Conservation (phyloP, 2,888 invertebrate genomes). For the Amphimallon solstitiale region DNA sequence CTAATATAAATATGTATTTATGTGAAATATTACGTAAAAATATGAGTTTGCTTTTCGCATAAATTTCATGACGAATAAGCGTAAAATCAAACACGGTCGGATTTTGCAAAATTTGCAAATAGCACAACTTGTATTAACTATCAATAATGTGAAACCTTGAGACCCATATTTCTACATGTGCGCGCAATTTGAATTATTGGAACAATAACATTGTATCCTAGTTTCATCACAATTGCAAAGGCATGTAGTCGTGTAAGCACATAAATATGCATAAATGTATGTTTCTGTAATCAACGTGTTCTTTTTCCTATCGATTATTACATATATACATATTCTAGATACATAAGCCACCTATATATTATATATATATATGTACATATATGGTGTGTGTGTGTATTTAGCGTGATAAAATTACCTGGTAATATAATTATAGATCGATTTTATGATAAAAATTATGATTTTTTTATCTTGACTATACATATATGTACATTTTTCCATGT, state of each 20-base stretch:
- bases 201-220: constrained; percentile 33
- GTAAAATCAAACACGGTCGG: constrained; percentile 24
- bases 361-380: too few species aligned
- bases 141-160: constrained; percentile 34
- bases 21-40: constrained; percentile 21
- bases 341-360: too few species aligned
- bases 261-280: too few species aligned
- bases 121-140: constrained; percentile 1
- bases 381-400: too few species aligned
- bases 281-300: too few species aligned
- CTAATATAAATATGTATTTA: constrained; percentile 23
- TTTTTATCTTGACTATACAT: too few species aligned
- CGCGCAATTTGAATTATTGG: constrained; percentile 26
- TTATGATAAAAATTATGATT: too few species aligned
- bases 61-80: constrained; percentile 35
- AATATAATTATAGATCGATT: too few species aligned
- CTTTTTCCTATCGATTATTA: too few species aligned
- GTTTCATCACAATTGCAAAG: constrained; percentile 24
- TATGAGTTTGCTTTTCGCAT: constrained; percentile 14
- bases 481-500: too few species aligned
- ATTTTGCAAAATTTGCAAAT: constrained; percentile 32
- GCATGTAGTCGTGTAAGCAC: not conserved
- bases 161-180: constrained; percentile 15
- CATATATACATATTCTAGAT: too few species aligned
- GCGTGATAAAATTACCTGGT: too few species aligned